Conservation (phyloP, 64 coral and sea anemone species). For the Catalaphyllia jardinei region DNA sequence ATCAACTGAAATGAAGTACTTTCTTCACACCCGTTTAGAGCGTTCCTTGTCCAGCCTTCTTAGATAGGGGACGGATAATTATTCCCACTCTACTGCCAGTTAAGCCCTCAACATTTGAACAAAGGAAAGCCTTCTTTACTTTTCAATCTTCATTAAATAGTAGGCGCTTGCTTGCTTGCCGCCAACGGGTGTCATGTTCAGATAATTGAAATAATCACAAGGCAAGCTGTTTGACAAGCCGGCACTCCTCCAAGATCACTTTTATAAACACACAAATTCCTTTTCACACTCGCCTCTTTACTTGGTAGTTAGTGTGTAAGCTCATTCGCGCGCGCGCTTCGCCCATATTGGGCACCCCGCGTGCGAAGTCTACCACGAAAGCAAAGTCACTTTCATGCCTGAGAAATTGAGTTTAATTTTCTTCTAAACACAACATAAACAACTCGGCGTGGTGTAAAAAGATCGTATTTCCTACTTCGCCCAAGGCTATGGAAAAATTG, state of each 20-base stretch:
- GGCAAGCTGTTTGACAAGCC: slow-evolving; percentile 45
- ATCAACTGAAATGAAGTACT: slow-evolving; percentile 39
- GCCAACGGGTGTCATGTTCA: slow-evolving; percentile 32
- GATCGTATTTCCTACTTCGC: slow-evolving; percentile 46
- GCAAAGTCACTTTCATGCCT: neutral
- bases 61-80: neutral
- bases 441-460: slow-evolving; percentile 31
- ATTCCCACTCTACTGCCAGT: slow-evolving; percentile 11
- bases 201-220: slow-evolving; percentile 55
- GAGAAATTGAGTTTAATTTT: slow-evolving; percentile 47
- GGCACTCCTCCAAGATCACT: slow-evolving; percentile 25
- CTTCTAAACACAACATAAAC: slow-evolving; percentile 45
- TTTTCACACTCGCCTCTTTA: neutral
- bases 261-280: slow-evolving; percentile 30
- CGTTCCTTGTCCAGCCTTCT: neutral
- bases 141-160: slow-evolving; percentile 34
- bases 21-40: slow-evolving; percentile 32
- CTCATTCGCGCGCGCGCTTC: neutral
- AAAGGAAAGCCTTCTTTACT: neutral
- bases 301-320: neutral
- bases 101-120: slow-evolving; percentile 5
- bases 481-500: slow-evolving; percentile 43
- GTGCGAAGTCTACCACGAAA: neutral
- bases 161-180: slow-evolving; percentile 3
- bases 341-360: neutral